Evolutionary conservation across 35 echinoderm and acorn worm genomes (phyloP).

Genomic region (Patiria miniata): DNA sequence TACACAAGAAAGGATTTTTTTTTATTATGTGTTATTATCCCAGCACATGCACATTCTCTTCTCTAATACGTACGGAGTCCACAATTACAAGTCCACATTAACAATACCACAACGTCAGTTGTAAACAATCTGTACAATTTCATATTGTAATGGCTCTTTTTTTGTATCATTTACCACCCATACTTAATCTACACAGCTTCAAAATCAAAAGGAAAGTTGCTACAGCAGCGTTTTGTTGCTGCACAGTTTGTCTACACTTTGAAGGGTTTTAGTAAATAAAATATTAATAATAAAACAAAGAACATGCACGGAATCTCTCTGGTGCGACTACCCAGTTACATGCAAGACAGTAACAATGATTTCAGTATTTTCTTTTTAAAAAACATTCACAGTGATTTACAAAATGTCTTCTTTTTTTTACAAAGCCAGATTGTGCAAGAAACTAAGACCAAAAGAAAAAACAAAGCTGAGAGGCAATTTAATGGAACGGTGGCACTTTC

Average conservation of each 20-base stretch:
- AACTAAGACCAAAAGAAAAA: no score
- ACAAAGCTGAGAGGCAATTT: no score
- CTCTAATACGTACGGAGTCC: not conserved
- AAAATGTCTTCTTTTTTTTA: no score
- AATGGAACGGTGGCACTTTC: no score
- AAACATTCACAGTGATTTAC: no score
- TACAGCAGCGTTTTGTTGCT: not conserved
- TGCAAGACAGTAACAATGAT: no score
- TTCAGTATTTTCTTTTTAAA: no score
- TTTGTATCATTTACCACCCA: not conserved
- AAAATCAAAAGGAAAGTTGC: not conserved
- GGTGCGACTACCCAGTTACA: not conserved
- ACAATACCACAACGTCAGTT: slow-evolving; percentile 12
- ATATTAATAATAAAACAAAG: not conserved
- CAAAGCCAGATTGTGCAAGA: no score
- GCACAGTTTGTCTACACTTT: not conserved
- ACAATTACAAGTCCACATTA: slow-evolving; percentile 17
- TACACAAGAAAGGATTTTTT: not conserved
- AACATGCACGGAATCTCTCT: not conserved
- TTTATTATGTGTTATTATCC: not conserved
- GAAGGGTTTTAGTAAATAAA: not conserved
- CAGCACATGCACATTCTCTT: not conserved
- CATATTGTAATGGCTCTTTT: not conserved
- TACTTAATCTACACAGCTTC: not conserved
- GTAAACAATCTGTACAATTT: not conserved